phyloP scores from a whole-genome alignment of 2,888 invertebrate species.

The Beris morrisii region DNA sequence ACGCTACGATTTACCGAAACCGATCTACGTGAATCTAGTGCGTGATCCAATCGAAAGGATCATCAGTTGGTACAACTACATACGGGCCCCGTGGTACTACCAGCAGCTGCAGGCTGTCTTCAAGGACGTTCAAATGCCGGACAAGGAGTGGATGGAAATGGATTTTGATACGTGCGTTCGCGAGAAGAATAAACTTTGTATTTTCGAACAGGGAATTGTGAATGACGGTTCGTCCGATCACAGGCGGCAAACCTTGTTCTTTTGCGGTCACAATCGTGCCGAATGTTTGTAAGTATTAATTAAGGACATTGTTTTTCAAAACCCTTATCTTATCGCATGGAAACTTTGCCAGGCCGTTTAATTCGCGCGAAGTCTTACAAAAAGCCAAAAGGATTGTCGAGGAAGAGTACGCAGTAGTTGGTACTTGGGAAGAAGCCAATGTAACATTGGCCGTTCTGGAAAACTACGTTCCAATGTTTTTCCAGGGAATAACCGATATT shows the following conservation, averaged over 20 bases:
- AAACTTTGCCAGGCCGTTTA: constrained; percentile 70
- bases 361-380: constrained; percentile 75
- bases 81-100: constrained; percentile 87
- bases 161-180: constrained; percentile 85
- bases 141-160: constrained; percentile 74
- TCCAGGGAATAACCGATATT: constrained; percentile 70
- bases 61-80: constrained; percentile 91
- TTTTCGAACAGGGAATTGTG: constrained; percentile 76
- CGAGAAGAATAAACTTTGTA: constrained; percentile 76
- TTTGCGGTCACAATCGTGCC: constrained; percentile 80
- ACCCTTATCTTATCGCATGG: neutral
- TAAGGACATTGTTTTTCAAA: neutral
- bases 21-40: constrained; percentile 87
- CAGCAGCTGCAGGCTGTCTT: constrained; percentile 65
- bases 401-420: constrained; percentile 81
- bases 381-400: constrained; percentile 81
- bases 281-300: constrained; percentile 72
- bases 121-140: constrained; percentile 42
- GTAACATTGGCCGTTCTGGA: constrained; percentile 78
- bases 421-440: constrained; percentile 83
- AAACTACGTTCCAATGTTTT: constrained; percentile 78
- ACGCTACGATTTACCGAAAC: constrained; percentile 69
- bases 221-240: constrained; percentile 83
- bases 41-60: constrained; percentile 88
- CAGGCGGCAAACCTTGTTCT: constrained; percentile 81